Evolutionary conservation across 2,888 invertebrate genomes (phyloP).

Genomic region (Chironomus riparius): DNA sequence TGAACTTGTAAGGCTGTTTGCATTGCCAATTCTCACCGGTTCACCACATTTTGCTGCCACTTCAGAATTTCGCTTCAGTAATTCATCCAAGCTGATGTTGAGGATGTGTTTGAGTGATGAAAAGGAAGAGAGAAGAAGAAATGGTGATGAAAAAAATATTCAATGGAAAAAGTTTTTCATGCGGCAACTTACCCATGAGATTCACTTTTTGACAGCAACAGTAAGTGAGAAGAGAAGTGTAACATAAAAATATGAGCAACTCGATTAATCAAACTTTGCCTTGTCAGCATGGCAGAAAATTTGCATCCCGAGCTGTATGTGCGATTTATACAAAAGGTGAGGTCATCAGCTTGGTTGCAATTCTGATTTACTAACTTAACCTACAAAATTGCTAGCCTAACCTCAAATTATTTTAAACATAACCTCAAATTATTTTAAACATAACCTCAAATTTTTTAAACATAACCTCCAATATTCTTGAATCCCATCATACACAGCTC

Average conservation of each 20-base stretch:
- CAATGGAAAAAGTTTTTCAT: not conserved
- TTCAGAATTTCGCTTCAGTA: slow-evolving; percentile 45
- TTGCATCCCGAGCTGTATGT: too few relatives aligned
- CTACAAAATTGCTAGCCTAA: too few relatives aligned
- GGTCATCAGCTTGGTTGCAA: too few relatives aligned
- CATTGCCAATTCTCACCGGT: slow-evolving; percentile 31
- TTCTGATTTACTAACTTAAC: too few relatives aligned
- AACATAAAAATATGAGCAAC: slow-evolving; percentile 27
- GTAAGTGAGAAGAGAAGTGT: slow-evolving; percentile 28
- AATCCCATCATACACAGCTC: too few relatives aligned
- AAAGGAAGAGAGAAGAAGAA: not conserved
- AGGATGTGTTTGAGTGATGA: not conserved
- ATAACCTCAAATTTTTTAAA: too few relatives aligned
- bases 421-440: too few relatives aligned
- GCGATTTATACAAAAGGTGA: too few relatives aligned
- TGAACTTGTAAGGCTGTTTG: slow-evolving; percentile 13
- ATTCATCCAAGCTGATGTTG: slow-evolving; percentile 51
- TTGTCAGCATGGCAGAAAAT: not conserved
- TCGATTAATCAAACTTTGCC: not conserved
- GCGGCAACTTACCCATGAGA: slow-evolving; percentile 54
- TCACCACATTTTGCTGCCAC: slow-evolving; percentile 38
- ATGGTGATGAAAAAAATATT: not conserved
- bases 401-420: too few relatives aligned
- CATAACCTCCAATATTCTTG: too few relatives aligned
- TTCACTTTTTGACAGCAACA: slow-evolving; percentile 43